Evolutionary conservation across 2,113 vertebrate species (phyloP).

Genomic region (human): DNA sequence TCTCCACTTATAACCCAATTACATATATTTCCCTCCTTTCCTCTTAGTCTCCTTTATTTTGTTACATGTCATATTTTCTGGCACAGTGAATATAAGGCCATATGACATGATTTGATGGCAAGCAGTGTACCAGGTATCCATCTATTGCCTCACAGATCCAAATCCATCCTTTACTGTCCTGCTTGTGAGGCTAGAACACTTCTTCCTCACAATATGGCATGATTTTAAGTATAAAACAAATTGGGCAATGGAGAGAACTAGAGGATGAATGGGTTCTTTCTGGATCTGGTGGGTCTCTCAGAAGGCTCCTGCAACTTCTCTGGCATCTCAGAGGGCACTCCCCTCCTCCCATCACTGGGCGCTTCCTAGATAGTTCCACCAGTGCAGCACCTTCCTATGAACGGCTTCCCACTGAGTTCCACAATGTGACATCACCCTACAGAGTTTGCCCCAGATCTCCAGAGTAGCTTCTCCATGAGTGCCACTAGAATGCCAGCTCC

Average conservation of each 20-base stretch:
- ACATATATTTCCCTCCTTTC: not conserved
- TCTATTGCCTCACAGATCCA: not conserved
- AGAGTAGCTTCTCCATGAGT: not conserved
- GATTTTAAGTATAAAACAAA: not conserved
- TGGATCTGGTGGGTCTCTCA: not conserved
- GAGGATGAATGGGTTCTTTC: not conserved
- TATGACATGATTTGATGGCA: not conserved
- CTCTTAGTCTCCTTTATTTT: not conserved
- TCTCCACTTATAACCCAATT: not conserved
- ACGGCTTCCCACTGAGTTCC: not conserved
- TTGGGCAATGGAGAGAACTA: not conserved
- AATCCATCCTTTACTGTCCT: not conserved
- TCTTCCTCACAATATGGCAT: not conserved
- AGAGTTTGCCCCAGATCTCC: not conserved
- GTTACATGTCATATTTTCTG: not conserved
- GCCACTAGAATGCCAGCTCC: not conserved
- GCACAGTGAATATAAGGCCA: not conserved
- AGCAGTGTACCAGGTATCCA: not conserved
- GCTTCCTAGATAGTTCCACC: not conserved
- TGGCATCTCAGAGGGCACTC: accelerated
- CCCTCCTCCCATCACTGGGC: not conserved
- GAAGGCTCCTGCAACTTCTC: not conserved
- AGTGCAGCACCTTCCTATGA: not conserved
- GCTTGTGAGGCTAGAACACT: not conserved
- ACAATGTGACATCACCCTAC: not conserved